phyloP scores from a whole-genome alignment of 1,140 invertebrate genomes.

The Caenorhabditis remanei region DNA sequence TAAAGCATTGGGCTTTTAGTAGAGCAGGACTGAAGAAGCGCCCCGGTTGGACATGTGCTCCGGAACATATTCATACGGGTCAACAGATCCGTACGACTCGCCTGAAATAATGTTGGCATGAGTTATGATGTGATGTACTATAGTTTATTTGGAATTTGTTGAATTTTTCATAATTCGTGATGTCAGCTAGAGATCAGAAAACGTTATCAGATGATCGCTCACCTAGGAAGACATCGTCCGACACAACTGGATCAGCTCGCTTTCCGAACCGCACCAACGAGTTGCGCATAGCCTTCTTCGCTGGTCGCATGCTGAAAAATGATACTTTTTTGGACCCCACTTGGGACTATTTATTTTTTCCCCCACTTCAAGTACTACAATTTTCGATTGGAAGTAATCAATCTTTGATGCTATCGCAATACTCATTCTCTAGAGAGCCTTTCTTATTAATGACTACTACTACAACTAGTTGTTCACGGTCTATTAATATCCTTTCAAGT shows the following conservation, averaged over 20 bases:
- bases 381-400: constrained; percentile 3
- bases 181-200: background rate
- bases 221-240: constrained; percentile 33
- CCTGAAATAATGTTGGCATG: constrained; percentile 7
- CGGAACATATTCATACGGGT: constrained; percentile 45
- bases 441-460: constrained; percentile 50
- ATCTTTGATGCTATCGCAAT: constrained; percentile 12
- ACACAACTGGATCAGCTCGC: constrained; percentile 25
- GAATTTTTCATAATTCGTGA: no score
- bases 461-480: background rate
- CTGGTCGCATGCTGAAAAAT: constrained; percentile 61
- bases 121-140: background rate
- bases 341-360: constrained; percentile 18
- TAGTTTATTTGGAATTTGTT: no score
- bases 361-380: background rate
- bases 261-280: constrained; percentile 64
- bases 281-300: constrained; percentile 64
- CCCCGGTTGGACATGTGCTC: constrained; percentile 39
- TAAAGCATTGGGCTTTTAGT: constrained; percentile 31
- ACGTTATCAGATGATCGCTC: background rate
- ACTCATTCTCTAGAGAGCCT: constrained; percentile 10
- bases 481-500: background rate
- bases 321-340: constrained; percentile 25
- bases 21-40: constrained; percentile 20
- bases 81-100: constrained; percentile 33